phyloP scores from a whole-genome alignment of 2,888 invertebrate species.

The Agriopis aurantiaria region DNA sequence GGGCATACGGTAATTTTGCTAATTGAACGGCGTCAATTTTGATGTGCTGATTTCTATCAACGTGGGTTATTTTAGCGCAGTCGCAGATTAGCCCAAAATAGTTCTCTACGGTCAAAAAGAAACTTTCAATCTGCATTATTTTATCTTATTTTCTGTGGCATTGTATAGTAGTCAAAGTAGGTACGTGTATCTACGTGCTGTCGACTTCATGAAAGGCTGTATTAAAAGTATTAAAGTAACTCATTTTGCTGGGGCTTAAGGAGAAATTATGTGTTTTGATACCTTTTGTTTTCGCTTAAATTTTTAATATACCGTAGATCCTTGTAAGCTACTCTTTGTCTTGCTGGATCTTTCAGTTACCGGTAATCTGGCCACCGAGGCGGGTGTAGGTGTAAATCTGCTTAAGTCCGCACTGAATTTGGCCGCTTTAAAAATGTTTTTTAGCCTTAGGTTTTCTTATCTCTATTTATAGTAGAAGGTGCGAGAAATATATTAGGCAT shows the following conservation, averaged over 20 bases:
- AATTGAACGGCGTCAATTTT: no score
- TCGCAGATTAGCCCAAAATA: no score
- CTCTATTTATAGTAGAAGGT: no score
- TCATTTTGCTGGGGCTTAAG: slow-evolving; percentile 42
- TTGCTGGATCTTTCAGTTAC: slow-evolving; percentile 47
- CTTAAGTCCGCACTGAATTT: slow-evolving; percentile 5
- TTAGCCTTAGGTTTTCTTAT: no score
- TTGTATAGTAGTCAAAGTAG: slow-evolving; percentile 5
- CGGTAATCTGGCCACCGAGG: slow-evolving; percentile 34
- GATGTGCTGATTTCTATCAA: no score
- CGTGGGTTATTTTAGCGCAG: no score
- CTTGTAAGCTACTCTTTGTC: slow-evolving; percentile 42
- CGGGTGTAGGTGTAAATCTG: slow-evolving; percentile 15
- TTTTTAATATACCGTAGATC: slow-evolving; percentile 57
- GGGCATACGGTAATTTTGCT: no score
- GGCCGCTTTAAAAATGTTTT: neutral
- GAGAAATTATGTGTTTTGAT: slow-evolving; percentile 39
- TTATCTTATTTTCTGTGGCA: neutral
- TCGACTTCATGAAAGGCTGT: slow-evolving; percentile 38
- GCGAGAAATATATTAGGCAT: no score
- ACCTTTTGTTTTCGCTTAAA: slow-evolving; percentile 57
- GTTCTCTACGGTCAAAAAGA: neutral
- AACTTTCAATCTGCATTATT: neutral
- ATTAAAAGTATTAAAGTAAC: slow-evolving; percentile 37
- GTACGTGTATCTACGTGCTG: slow-evolving; percentile 7